These are phyloP conservation scores for Rhodeus uyekii DNA, from an alignment of 2,797 vertebrate genomes.

Conservation along the genomic window DNA sequence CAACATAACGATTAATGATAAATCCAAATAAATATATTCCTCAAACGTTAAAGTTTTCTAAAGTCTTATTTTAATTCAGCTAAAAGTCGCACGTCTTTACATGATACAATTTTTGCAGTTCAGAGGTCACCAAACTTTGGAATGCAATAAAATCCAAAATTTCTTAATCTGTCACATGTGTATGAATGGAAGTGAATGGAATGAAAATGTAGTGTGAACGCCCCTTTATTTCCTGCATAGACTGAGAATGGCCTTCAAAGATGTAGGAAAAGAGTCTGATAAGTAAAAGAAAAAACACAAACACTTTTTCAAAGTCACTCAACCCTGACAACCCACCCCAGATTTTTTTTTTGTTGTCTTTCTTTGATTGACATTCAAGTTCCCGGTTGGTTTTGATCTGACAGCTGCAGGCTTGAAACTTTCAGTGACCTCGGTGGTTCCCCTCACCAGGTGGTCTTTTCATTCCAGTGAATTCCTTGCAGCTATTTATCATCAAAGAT, in stretches of 20 bases:
- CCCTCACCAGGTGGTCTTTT: conserved; percentile 30
- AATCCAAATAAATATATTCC: neutral
- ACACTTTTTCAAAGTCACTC: neutral
- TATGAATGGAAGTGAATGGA: neutral
- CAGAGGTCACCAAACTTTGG: neutral
- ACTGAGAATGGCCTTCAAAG: conserved; percentile 1
- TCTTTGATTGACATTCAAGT: conserved; percentile 14
- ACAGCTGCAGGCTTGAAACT: conserved; percentile 27
- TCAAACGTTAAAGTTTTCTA: neutral
- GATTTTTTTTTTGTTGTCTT: neutral
- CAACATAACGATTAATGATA: neutral
- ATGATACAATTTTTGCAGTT: neutral
- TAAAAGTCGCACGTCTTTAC: neutral
- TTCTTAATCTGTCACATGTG: neutral
- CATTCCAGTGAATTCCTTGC: conserved; percentile 2
- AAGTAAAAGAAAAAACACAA: neutral
- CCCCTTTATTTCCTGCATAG: conserved; percentile 15
- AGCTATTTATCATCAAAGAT: conserved; percentile 1
- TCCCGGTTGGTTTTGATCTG: conserved; percentile 33
- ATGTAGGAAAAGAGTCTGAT: neutral
- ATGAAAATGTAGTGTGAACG: neutral
- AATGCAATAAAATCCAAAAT: neutral
- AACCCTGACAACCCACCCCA: neutral
- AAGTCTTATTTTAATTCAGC: neutral
- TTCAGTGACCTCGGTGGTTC: conserved; percentile 10